Base-by-base conservation (phyloP, 2,888 invertebrate species). In the Melangyna quadrimaculata region DNA sequence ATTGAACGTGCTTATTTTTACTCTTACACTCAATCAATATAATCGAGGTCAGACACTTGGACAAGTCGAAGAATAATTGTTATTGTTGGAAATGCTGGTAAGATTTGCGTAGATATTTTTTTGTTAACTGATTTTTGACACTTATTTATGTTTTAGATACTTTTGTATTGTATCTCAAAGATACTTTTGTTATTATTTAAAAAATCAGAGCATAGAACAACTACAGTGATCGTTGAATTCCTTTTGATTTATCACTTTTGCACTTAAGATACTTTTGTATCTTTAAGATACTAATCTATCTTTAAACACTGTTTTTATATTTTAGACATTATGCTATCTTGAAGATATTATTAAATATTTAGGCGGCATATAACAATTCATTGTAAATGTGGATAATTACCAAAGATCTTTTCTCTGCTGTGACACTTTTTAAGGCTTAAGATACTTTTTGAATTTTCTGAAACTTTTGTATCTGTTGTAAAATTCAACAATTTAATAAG, bases 41-140 rank as follows among this genome's bases (percentile, higher is more conserved):
- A 45, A 75, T 75, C 80, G 84, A 84, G 80, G 75, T 77, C 75
- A 75, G 65, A 29, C 59, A 83, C 48, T 80, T 61, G 74, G 37
- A 81, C 43, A 74, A 69, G 67, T 55, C 51, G 51, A 75, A 57
- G 67, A 57, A 17, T n/a, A 35, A 67, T 67, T 27, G 24, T 29
- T 29, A 43, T 53, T 45, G 12, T 45, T n/a, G n/a, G n/a, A n/a
- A 9, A 22, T 63, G 17, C 6, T 14, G 2, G 17, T n/a, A 24
- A 63, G 19, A 51, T 48, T 45, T 67, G 32, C 17, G 48, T 32
- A 32, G 67, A 67, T n/a, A 67, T 5, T 14, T 43, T 2, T 43
- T 35, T 7, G 6, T 9, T 40, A n/a, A 19, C 12, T 12, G 27
- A 29, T 27, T 27, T 29, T 65, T 17, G 19, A 35, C 19, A 51